phyloP scores from a whole-genome alignment of 2,888 invertebrate species.

The Eupithecia subfuscata region DNA sequence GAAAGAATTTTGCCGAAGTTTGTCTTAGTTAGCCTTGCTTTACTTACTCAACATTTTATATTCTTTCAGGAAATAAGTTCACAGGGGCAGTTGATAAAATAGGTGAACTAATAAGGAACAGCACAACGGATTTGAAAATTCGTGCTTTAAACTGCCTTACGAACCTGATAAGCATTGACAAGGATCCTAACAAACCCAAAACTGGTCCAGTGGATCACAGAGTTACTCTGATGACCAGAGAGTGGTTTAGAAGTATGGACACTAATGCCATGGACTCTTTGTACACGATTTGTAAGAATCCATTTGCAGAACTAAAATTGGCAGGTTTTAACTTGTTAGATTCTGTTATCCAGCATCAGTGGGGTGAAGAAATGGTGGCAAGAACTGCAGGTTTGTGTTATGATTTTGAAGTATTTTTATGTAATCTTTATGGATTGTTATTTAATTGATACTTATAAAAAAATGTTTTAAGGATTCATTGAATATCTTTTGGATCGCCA shows the following conservation, averaged over 20 bases:
- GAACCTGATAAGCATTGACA: conserved; percentile 82
- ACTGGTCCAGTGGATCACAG: conserved; percentile 70
- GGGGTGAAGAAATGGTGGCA: conserved; percentile 91
- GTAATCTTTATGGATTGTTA: background rate
- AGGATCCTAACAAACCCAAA: conserved; percentile 68
- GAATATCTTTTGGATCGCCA: conserved; percentile 92
- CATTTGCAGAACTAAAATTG: conserved; percentile 91
- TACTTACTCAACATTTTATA: background rate
- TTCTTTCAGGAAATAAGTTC: conserved; percentile 63
- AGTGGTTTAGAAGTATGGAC: conserved; percentile 77
- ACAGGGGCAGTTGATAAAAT: conserved; percentile 84
- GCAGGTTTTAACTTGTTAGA: conserved; percentile 87
- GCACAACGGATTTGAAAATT: conserved; percentile 87
- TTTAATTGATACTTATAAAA: background rate
- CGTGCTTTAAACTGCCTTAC: conserved; percentile 87
- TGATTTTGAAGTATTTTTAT: conserved; percentile 15
- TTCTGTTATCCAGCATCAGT: conserved; percentile 87
- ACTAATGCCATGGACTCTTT: conserved; percentile 85
- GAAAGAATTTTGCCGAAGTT: too few relatives aligned
- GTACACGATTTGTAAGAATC: conserved; percentile 87
- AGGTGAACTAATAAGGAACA: conserved; percentile 82
- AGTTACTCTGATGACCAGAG: conserved; percentile 78
- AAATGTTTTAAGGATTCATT: conserved; percentile 84
- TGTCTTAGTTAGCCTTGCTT: background rate
- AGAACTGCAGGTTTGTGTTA: conserved; percentile 85